Conservation (phyloP, 1,140 invertebrate genomes). For the Fopius arisanus region DNA sequence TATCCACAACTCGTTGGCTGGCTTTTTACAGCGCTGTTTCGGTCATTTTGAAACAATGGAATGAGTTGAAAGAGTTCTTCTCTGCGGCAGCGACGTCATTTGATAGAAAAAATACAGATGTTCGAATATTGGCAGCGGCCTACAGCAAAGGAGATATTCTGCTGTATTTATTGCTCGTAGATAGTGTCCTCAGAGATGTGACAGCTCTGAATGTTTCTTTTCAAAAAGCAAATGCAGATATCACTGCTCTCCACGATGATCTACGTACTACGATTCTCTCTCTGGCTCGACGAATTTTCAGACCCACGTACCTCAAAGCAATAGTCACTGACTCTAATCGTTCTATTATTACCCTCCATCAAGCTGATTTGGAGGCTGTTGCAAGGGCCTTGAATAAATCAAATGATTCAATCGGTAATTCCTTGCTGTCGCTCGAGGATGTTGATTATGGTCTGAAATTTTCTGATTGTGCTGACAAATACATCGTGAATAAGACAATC, state of each 20-base stretch:
- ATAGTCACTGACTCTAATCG: slow-evolving; percentile 36
- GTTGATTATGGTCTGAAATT: background rate
- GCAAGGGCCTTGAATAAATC: background rate
- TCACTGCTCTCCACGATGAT: slow-evolving; percentile 35
- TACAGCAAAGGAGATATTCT: slow-evolving; percentile 38
- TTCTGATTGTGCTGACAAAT: background rate
- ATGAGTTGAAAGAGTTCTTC: slow-evolving; percentile 52
- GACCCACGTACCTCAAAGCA: slow-evolving; percentile 28
- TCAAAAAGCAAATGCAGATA: slow-evolving; percentile 39
- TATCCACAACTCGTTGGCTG: slow-evolving; percentile 54
- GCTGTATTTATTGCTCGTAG: slow-evolving; percentile 34
- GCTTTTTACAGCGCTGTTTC: slow-evolving; percentile 43
- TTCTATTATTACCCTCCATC: background rate
- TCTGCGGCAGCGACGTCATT: slow-evolving; percentile 26
- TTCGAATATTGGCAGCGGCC: slow-evolving; percentile 40
- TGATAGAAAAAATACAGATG: slow-evolving; percentile 39
- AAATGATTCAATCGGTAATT: background rate
- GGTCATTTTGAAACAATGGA: slow-evolving; percentile 50
- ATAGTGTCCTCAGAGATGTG: slow-evolving; percentile 38
- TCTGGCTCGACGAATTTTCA: slow-evolving; percentile 35
- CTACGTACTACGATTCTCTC: slow-evolving; percentile 33
- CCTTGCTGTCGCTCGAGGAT: background rate
- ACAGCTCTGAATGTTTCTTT: slow-evolving; percentile 38
- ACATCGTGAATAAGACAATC: background rate
- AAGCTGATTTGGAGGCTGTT: background rate